Conservation (phyloP, 2,113 vertebrate genomes). For the Athene cunicularia region DNA sequence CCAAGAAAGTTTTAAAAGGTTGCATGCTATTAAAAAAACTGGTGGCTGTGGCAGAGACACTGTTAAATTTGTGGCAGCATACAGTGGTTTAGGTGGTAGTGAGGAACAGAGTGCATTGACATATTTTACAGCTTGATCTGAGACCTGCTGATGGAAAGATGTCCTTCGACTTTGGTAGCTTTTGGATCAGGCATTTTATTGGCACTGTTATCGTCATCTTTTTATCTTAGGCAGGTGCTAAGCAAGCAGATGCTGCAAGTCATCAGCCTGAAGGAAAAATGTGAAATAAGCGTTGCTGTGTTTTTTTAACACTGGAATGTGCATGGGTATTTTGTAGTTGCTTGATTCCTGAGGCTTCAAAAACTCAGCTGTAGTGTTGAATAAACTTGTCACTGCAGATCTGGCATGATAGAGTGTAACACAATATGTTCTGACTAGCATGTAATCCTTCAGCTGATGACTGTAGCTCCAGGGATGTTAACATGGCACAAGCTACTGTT, state of each 20-base stretch:
- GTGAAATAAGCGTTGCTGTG: background rate
- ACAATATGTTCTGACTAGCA: background rate
- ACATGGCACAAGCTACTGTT: background rate
- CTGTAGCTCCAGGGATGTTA: background rate
- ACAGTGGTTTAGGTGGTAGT: background rate
- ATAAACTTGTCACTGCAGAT: background rate
- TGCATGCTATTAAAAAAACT: background rate
- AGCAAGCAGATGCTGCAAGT: background rate
- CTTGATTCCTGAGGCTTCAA: background rate
- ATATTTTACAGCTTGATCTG: background rate
- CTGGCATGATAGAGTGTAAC: background rate
- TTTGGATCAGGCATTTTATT: background rate
- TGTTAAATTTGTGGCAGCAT: background rate
- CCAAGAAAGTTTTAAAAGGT: background rate
- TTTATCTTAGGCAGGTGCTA: background rate
- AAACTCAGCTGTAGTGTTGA: background rate
- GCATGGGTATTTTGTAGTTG: background rate
- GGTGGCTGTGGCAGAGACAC: background rate
- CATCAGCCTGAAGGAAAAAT: background rate
- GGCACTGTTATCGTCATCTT: rapidly evolving
- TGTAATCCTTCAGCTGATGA: background rate
- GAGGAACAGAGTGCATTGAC: too few species aligned
- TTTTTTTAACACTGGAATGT: background rate
- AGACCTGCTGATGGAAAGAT: background rate
- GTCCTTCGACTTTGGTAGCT: background rate